Evolutionary conservation across 2,797 vertebrate species (phyloP).

Genomic region (Capromys pilorides): DNA sequence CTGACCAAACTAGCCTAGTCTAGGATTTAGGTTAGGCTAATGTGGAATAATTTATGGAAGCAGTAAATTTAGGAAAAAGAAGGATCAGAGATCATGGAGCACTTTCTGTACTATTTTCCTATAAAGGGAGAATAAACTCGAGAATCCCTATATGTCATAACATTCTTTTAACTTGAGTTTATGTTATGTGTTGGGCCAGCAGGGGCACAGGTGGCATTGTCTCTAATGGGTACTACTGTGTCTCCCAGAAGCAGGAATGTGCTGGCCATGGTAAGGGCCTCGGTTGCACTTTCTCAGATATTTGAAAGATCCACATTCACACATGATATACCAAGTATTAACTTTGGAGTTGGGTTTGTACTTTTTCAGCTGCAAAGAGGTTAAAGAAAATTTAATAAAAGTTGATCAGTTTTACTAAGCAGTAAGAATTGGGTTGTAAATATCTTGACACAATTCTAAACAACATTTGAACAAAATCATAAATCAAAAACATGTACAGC

Average conservation of each 20-base stretch:
- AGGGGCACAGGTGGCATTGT: background rate
- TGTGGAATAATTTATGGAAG: conserved; percentile 26
- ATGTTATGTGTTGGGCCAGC: conserved; percentile 2
- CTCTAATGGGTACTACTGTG: background rate
- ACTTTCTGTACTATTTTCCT: background rate
- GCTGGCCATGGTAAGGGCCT: background rate
- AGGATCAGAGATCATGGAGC: background rate
- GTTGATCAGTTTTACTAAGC: conserved; percentile 2
- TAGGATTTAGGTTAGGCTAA: conserved; percentile 7
- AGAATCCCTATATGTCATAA: background rate
- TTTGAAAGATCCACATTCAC: conserved; percentile 24
- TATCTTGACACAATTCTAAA: conserved; percentile 44
- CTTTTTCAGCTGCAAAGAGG: conserved; percentile 1
- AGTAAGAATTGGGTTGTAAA: conserved; percentile 38
- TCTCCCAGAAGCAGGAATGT: background rate
- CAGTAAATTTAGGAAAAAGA: conserved; percentile 16
- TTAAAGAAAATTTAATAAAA: conserved; percentile 37
- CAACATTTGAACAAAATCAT: background rate
- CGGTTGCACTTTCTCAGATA: background rate
- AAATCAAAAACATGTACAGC: background rate
- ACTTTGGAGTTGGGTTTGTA: background rate
- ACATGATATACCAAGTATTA: background rate
- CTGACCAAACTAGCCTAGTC: conserved; percentile 1
- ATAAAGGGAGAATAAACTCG: conserved; percentile 27
- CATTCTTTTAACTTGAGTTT: conserved; percentile 44